These are phyloP conservation scores for Argyresthia albistria DNA, from an alignment of 2,888 invertebrate species.

Conservation along the genomic window DNA sequence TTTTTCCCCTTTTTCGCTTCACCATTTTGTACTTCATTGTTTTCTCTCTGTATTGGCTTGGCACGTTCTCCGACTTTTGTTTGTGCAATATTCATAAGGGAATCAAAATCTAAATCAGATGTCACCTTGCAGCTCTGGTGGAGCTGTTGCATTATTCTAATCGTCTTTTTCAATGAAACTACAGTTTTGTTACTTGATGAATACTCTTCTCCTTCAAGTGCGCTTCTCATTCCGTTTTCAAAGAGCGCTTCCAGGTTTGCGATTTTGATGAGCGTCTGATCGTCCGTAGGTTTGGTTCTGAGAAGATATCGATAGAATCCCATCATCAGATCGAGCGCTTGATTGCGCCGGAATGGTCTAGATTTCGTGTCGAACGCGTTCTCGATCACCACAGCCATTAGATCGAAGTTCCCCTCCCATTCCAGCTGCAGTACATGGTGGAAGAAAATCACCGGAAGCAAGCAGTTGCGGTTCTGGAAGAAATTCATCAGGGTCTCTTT, in stretches of 20 bases:
- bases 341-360: slow-evolving; percentile 76
- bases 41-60: slow-evolving; percentile 1
- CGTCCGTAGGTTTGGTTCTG: slow-evolving; percentile 41
- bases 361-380: slow-evolving; percentile 74
- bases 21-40: slow-evolving; percentile 8
- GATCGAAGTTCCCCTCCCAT: slow-evolving; percentile 76
- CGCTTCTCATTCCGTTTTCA: slow-evolving; percentile 39
- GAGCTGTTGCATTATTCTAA: slow-evolving; percentile 62
- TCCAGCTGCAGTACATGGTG: slow-evolving; percentile 75
- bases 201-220: slow-evolving; percentile 44
- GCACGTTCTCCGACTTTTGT: slow-evolving; percentile 17
- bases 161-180: slow-evolving; percentile 61
- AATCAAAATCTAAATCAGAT: slow-evolving; percentile 38
- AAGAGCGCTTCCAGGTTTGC: slow-evolving; percentile 59
- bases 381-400: slow-evolving; percentile 71
- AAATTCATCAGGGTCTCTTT: slow-evolving; percentile 69
- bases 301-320: slow-evolving; percentile 76
- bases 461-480: slow-evolving; percentile 75
- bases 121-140: slow-evolving; percentile 47
- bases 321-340: slow-evolving; percentile 77
- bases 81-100: slow-evolving; percentile 34
- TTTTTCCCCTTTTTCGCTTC: slow-evolving; percentile 27
- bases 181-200: slow-evolving; percentile 73
- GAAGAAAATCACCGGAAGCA: slow-evolving; percentile 77
- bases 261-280: slow-evolving; percentile 37